These are phyloP conservation scores for Sebastes kiyomatsui DNA, from an alignment of 2,797 vertebrate species.

Conservation along the genomic window DNA sequence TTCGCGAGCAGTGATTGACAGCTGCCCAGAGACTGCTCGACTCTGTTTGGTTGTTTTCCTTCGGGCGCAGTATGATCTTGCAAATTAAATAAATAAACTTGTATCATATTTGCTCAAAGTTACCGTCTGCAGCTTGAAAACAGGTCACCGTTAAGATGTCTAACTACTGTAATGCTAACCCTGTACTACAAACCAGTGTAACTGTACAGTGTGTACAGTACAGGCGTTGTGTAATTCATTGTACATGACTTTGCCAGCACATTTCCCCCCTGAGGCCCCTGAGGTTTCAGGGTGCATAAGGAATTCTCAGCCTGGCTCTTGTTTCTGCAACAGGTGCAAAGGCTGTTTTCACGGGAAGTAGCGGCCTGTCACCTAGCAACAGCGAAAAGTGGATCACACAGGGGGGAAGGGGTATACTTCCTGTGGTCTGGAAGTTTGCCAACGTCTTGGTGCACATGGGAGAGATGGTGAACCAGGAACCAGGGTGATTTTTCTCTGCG, in stretches of 20 bases:
- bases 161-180: not conserved
- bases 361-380: constrained; percentile 64
- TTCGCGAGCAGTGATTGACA: no score
- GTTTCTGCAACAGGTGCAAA: not conserved
- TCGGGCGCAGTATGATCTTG: no score
- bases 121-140: not conserved
- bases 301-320: constrained; percentile 49
- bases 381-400: constrained; percentile 52
- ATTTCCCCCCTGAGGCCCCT: constrained; percentile 3
- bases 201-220: not conserved
- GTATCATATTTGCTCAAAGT: no score
- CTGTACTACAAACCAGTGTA: not conserved
- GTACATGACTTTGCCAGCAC: not conserved
- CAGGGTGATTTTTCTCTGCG: not conserved
- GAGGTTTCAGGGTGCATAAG: constrained; percentile 33
- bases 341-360: constrained; percentile 45
- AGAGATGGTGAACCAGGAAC: constrained; percentile 28
- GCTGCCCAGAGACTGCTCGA: no score
- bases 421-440: constrained; percentile 53
- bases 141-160: not conserved
- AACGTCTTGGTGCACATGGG: constrained; percentile 39
- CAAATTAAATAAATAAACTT: no score
- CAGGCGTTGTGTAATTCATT: constrained; percentile 6
- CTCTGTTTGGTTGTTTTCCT: no score
- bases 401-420: constrained; percentile 39